phyloP scores from a whole-genome alignment of 2,888 invertebrate genomes.

The Lottia scabra region DNA sequence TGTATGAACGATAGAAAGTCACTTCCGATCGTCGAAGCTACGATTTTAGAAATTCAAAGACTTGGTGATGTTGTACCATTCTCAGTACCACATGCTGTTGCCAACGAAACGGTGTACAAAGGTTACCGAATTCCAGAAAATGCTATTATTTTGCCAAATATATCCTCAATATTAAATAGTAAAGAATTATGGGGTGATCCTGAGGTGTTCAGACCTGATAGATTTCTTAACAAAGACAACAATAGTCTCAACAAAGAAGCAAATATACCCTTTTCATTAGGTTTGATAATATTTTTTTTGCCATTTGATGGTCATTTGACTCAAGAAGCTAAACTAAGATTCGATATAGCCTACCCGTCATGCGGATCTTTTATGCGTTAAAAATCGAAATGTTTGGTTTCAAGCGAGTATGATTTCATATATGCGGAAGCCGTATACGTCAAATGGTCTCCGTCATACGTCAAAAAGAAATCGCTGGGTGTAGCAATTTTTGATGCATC shows the following conservation, averaged over 20 bases:
- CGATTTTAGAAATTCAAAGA: constrained; percentile 37
- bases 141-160: constrained; percentile 30
- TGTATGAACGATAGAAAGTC: constrained; percentile 6
- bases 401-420: too few species aligned
- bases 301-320: too few species aligned
- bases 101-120: constrained; percentile 37
- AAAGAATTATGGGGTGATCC: constrained; percentile 28
- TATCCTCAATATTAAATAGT: constrained; percentile 34
- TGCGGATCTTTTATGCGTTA: too few species aligned
- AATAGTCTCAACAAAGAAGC: neutral
- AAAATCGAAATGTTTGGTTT: too few species aligned
- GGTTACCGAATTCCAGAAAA: constrained; percentile 46
- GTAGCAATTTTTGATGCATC: too few species aligned
- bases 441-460: too few species aligned
- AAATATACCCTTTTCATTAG: constrained; percentile 14
- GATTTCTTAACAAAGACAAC: constrained; percentile 25
- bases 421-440: too few species aligned
- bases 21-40: constrained; percentile 34
- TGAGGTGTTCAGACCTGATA: constrained; percentile 30
- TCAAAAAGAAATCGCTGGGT: too few species aligned
- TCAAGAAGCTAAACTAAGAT: too few species aligned
- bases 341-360: too few species aligned
- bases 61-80: constrained; percentile 38
- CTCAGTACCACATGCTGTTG: constrained; percentile 40
- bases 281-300: neutral